phyloP scores from a whole-genome alignment of 2,797 vertebrate genomes.

The Erpetoichthys calabaricus region DNA sequence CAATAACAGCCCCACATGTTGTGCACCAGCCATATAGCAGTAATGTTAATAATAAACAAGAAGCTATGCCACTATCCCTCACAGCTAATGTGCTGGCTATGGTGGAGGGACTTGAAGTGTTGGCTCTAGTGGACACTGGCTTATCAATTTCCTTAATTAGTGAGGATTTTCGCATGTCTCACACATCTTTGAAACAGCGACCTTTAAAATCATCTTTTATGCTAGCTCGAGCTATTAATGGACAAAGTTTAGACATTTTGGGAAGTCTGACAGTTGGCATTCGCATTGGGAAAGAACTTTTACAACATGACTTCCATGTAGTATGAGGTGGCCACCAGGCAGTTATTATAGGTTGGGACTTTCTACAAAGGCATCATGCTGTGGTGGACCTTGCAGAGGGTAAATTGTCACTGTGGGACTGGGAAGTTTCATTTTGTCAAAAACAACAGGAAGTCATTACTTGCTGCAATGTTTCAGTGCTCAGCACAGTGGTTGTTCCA shows the following conservation, averaged over 20 bases:
- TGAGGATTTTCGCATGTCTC: slow-evolving; percentile 8
- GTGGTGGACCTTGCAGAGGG: slow-evolving; percentile 3
- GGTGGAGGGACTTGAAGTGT: too few species aligned
- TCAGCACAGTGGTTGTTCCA: slow-evolving; percentile 8
- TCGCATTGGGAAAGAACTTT: too few species aligned
- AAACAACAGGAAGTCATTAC: slow-evolving; percentile 10
- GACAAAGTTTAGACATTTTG: slow-evolving; percentile 9
- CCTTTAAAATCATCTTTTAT: slow-evolving; percentile 4
- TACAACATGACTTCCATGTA: slow-evolving; percentile 13
- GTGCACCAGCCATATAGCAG: too few species aligned
- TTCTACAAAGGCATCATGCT: not conserved
- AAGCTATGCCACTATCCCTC: too few species aligned
- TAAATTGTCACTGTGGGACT: slow-evolving; percentile 9
- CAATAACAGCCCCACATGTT: too few species aligned
- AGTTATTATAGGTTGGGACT: slow-evolving; percentile 9
- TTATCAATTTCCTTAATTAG: slow-evolving; percentile 12
- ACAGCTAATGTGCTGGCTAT: too few species aligned
- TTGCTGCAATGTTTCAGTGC: slow-evolving; percentile 1
- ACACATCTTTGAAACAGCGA: slow-evolving; percentile 7
- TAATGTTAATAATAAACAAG: too few species aligned
- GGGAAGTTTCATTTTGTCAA: slow-evolving; percentile 4
- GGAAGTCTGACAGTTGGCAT: slow-evolving; percentile 12
- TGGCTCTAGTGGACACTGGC: not conserved
- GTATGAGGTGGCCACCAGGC: slow-evolving; percentile 6
- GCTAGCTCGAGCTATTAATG: slow-evolving; percentile 6